A percentile compares a stretch with the other conserved stretches of the same genome.
phyloP scores from a whole-genome alignment of 1,140 invertebrate species.

The Aphis gossypii region DNA sequence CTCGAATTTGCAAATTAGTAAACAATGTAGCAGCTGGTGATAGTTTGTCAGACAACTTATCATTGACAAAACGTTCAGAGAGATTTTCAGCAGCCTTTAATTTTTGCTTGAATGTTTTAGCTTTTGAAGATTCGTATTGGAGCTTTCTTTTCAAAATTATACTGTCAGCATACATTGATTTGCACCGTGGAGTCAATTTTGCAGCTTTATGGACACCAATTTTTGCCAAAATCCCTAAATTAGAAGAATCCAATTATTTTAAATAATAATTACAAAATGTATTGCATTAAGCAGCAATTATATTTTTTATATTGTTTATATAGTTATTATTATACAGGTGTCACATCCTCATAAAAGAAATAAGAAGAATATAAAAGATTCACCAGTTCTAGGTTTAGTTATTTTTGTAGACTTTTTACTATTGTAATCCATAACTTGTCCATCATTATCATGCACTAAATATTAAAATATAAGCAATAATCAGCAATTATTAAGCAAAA shows the following conservation, averaged over 20 bases:
- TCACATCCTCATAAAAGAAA: background rate
- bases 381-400: background rate
- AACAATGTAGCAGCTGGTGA: background rate
- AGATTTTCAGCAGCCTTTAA: background rate
- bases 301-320: background rate
- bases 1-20: constrained; percentile 14
- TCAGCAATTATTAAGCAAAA: background rate
- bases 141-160: background rate
- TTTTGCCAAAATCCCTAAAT: background rate
- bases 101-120: background rate
- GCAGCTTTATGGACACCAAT: background rate
- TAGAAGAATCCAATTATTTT: background rate
- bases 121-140: background rate
- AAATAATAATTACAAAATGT: background rate
- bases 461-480: background rate
- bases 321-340: background rate
- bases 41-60: background rate
- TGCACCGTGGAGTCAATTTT: background rate
- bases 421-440: background rate
- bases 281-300: background rate
- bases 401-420: background rate
- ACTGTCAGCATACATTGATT: background rate
- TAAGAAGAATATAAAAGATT: background rate
- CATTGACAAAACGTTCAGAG: background rate
- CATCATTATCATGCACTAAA: background rate